Conservation (phyloP, 2,888 invertebrate species). For the Rhimphoctona megacephalus region DNA sequence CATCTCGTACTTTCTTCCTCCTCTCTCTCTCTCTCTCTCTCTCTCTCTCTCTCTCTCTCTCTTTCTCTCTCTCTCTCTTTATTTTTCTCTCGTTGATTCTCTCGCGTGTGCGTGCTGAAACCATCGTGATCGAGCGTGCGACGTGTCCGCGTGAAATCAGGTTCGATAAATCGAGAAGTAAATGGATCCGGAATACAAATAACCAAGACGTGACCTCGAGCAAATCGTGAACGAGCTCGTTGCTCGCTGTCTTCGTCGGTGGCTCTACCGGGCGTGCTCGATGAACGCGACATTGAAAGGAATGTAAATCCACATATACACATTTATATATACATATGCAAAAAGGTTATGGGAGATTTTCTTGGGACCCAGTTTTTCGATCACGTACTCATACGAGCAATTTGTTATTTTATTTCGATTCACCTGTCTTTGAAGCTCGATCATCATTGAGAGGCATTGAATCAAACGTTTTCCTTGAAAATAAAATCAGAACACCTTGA, state of each 20-base stretch:
- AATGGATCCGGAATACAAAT: conserved; percentile 75
- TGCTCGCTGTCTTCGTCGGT: conserved; percentile 50
- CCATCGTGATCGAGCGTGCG: conserved; percentile 63
- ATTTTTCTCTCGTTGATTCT: conserved; percentile 13
- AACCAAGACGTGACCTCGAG: conserved; percentile 69
- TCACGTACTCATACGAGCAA: conserved; percentile 45
- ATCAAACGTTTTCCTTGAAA: neutral
- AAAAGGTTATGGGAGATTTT: conserved; percentile 53
- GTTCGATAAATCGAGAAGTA: conserved; percentile 79
- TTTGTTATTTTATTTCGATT: conserved; percentile 41
- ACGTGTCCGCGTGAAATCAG: conserved; percentile 67
- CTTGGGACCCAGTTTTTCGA: conserved; percentile 54
- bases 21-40: neutral
- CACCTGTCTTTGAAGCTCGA: neutral
- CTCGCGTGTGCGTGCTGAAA: conserved; percentile 59
- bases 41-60: neutral
- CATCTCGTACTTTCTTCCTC: conserved; percentile 33
- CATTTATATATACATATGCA: neutral
- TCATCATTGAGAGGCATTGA: neutral
- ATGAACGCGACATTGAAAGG: conserved; percentile 82
- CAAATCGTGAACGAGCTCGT: conserved; percentile 63
- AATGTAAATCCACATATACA: conserved; percentile 79
- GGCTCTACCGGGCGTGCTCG: conserved; percentile 62
- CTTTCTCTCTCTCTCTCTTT: neutral
- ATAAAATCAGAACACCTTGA: neutral